Percentiles rank a stretch among this genome's conserved stretches.
Evolutionary conservation across 2,113 vertebrate genomes (phyloP).

Genomic region (Rhizomys pruinosus): DNA sequence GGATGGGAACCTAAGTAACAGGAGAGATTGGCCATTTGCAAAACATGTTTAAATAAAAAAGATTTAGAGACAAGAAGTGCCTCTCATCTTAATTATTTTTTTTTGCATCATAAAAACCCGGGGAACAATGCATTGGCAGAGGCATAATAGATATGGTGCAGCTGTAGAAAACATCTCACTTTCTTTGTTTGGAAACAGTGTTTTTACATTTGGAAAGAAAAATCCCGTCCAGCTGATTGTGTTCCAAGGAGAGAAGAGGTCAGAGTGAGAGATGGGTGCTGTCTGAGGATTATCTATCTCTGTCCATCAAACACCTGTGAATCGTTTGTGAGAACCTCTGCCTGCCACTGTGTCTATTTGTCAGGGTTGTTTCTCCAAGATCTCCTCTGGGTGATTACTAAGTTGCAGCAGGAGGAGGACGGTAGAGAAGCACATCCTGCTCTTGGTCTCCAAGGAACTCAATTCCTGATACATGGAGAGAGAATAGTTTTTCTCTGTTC

Average conservation of each 20-base stretch:
- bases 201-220: conserved; percentile 73
- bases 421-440: fast-evolving
- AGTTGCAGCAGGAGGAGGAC: not conserved
- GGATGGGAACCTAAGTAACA: conserved; percentile 77
- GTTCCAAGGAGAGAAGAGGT: conserved; percentile 76
- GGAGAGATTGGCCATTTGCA: conserved; percentile 78
- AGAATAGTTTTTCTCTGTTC: not conserved
- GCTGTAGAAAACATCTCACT: conserved; percentile 79
- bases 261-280: conserved; percentile 76
- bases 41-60: conserved; percentile 79
- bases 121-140: conserved; percentile 68
- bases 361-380: conserved; percentile 66
- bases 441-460: not conserved
- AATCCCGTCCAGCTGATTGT: conserved; percentile 76
- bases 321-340: conserved; percentile 58
- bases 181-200: conserved; percentile 74
- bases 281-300: conserved; percentile 66
- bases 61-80: conserved; percentile 77
- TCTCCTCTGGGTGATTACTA: conserved; percentile 46
- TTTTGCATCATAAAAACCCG: conserved; percentile 68
- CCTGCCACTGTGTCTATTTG: conserved; percentile 65
- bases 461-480: not conserved
- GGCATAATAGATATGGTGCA: conserved; percentile 72
- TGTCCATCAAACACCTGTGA: conserved; percentile 72
- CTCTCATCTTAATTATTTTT: conserved; percentile 82